Evolutionary conservation across 2,888 invertebrate genomes (phyloP).

Genomic region (Cephus rjabovi): DNA sequence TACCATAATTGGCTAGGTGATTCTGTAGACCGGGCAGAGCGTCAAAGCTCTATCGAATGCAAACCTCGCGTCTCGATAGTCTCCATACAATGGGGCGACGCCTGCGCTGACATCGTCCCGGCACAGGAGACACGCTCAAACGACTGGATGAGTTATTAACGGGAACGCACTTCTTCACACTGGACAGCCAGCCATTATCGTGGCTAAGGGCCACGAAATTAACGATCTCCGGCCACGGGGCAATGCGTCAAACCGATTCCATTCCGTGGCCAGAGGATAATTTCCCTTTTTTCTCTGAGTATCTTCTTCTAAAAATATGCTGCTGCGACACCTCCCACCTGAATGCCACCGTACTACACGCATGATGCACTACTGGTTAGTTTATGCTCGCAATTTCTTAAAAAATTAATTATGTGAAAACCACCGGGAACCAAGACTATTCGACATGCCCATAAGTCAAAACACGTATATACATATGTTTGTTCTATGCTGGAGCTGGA

Average conservation of each 20-base stretch:
- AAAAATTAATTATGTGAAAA: neutral
- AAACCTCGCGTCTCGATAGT: no score
- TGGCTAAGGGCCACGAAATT: conserved; percentile 46
- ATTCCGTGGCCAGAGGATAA: conserved; percentile 37
- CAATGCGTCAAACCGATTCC: conserved; percentile 55
- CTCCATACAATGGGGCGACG: no score
- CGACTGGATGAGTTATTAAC: neutral
- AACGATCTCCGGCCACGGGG: conserved; percentile 43
- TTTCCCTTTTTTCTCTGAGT: conserved; percentile 5
- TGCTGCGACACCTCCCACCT: conserved; percentile 12
- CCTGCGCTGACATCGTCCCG: no score
- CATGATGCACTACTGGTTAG: conserved; percentile 6
- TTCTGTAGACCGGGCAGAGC: no score
- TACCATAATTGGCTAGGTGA: no score
- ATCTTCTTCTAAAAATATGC: conserved; percentile 9
- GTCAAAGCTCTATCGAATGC: no score
- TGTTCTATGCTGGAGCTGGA: no score
- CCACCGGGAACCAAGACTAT: neutral
- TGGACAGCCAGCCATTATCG: conserved; percentile 36
- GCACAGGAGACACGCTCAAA: no score
- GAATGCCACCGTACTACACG: no score
- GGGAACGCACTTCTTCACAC: neutral
- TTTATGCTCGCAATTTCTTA: conserved; percentile 6
- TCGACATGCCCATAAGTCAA: neutral
- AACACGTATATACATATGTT: neutral